Evolutionary conservation across 2,797 vertebrate genomes (phyloP).

Genomic region (Artibeus jamaicensis): DNA sequence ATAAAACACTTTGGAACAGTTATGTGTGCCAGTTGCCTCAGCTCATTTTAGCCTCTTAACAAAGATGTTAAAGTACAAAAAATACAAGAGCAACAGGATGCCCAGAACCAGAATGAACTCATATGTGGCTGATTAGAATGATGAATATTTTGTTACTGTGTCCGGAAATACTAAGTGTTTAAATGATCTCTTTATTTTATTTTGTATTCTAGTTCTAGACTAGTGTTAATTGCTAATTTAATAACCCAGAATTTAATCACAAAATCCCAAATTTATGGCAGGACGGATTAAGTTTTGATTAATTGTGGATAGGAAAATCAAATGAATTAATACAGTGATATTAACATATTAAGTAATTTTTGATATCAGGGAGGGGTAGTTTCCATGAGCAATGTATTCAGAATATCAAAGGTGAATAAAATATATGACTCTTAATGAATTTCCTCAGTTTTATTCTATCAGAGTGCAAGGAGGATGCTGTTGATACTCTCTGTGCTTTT

Average conservation of each 20-base stretch:
- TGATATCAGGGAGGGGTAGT: neutral
- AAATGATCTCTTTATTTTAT: neutral
- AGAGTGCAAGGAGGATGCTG: neutral
- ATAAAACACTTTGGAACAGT: neutral
- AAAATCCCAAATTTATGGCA: neutral
- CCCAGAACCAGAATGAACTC: neutral
- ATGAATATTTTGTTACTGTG: neutral
- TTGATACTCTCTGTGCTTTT: neutral
- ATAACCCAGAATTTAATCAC: neutral
- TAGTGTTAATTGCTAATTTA: neutral
- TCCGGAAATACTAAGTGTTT: neutral
- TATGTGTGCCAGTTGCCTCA: neutral
- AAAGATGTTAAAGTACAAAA: neutral
- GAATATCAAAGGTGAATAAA: constrained; percentile 18
- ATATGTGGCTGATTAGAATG: neutral
- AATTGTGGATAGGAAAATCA: constrained; percentile 8
- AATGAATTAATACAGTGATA: neutral
- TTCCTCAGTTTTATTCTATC: neutral
- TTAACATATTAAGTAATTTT: neutral
- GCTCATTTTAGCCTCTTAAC: neutral
- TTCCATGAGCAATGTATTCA: neutral
- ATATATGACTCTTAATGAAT: neutral
- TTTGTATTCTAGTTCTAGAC: constrained; percentile 19
- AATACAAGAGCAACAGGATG: neutral
- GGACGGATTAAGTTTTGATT: constrained; percentile 1